These are phyloP conservation scores for Pogonocherus hispidulus DNA, from an alignment of 2,888 invertebrate genomes.

Conservation along the genomic window DNA sequence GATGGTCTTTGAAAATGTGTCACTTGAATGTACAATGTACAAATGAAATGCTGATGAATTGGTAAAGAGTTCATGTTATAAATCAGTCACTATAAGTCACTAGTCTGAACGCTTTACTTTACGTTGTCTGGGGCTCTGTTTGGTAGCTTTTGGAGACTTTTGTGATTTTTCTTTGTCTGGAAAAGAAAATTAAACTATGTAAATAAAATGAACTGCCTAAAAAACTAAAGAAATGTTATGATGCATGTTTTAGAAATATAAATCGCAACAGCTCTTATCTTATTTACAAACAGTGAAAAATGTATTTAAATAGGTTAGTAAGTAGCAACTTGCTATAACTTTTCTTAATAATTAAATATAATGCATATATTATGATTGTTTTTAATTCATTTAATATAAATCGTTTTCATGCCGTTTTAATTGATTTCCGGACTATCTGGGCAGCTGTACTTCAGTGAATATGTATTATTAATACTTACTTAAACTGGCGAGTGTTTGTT, in stretches of 20 bases:
- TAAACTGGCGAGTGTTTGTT: slow-evolving; percentile 86
- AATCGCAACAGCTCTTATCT: no score
- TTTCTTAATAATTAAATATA: no score
- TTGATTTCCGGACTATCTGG: no score
- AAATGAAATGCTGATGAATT: slow-evolving; percentile 30
- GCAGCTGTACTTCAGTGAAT: no score
- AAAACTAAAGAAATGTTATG: no score
- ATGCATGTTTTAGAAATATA: not conserved
- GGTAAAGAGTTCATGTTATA: slow-evolving; percentile 7
- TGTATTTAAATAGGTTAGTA: no score
- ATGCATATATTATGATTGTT: no score
- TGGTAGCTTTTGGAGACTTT: slow-evolving; percentile 64
- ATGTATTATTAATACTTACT: slow-evolving; percentile 86
- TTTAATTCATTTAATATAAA: no score
- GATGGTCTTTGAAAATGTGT: slow-evolving; percentile 15
- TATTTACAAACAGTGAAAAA: no score
- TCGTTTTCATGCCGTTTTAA: no score
- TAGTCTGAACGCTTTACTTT: slow-evolving; percentile 79
- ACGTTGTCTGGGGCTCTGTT: slow-evolving; percentile 82
- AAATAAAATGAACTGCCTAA: no score
- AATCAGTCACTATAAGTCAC: slow-evolving; percentile 45
- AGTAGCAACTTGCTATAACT: no score
- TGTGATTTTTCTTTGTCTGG: slow-evolving; percentile 62
- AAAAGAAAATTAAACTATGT: slow-evolving; percentile 49
- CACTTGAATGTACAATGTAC: slow-evolving; percentile 35